Evolutionary conservation across 2,797 vertebrate species (phyloP).

Genomic region (Chloroceryle inda): DNA sequence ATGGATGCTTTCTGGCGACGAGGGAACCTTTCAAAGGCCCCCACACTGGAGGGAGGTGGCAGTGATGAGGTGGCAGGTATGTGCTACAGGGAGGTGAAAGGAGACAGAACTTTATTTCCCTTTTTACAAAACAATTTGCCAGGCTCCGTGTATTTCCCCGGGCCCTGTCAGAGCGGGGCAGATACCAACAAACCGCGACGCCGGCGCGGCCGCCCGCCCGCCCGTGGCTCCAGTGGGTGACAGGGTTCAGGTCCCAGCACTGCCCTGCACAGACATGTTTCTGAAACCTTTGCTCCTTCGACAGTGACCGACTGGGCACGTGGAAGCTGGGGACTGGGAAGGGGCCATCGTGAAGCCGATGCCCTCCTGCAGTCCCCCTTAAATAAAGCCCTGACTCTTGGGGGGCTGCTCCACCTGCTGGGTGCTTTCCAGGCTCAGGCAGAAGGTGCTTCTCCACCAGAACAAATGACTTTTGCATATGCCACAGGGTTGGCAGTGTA

Average conservation of each 20-base stretch:
- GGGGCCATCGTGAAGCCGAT: background rate
- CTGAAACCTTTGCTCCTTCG: background rate
- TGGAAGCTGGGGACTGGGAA: background rate
- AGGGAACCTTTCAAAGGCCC: background rate
- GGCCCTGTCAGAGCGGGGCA: background rate
- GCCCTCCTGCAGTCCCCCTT: background rate
- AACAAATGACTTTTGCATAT: fast-evolving
- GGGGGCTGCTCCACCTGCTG: background rate
- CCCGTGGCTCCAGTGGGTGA: fast-evolving
- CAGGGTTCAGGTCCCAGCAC: fast-evolving
- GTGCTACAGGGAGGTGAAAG: background rate
- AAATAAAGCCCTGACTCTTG: background rate
- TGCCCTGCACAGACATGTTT: fast-evolving
- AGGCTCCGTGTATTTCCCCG: fast-evolving
- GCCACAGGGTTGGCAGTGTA: fast-evolving
- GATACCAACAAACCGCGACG: fast-evolving
- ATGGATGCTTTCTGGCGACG: background rate
- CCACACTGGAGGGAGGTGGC: background rate
- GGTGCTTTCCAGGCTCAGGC: background rate
- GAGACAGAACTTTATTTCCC: background rate
- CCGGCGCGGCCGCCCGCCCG: fast-evolving
- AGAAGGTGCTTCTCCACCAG: background rate
- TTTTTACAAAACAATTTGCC: background rate
- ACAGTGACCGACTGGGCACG: fast-evolving
- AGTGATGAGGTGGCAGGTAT: background rate